Evolutionary conservation across 2,113 vertebrate genomes (phyloP).

Genomic region (Apaloderma vittatum): DNA sequence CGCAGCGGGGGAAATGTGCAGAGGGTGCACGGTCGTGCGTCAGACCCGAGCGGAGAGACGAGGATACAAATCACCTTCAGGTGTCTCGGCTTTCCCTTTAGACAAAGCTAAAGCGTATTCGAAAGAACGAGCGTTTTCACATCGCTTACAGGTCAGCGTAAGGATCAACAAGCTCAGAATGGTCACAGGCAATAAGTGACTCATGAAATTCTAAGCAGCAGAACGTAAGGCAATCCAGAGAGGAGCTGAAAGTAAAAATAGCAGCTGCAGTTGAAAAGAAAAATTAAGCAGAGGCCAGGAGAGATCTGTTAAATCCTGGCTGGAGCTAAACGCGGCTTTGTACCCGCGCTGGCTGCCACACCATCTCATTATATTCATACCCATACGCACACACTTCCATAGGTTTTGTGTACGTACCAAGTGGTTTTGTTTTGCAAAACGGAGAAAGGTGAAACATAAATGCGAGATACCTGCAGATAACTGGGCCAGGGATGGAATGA

Average conservation of each 20-base stretch:
- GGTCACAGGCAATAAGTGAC: conserved; percentile 2
- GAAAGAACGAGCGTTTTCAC: background rate
- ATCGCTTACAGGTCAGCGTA: background rate
- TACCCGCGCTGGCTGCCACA: background rate
- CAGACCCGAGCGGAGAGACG: background rate
- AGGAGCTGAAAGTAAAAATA: background rate
- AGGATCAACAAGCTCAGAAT: background rate
- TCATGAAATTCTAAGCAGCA: conserved; percentile 19
- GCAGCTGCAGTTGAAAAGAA: background rate
- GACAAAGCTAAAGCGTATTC: background rate
- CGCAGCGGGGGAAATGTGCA: background rate
- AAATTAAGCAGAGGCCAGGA: background rate
- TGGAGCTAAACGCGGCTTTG: background rate
- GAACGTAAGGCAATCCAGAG: background rate
- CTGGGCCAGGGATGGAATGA: background rate
- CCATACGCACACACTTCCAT: background rate
- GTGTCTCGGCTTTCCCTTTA: background rate
- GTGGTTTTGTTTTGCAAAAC: background rate
- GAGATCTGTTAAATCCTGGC: background rate
- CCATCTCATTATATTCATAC: fast-evolving
- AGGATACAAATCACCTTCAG: background rate
- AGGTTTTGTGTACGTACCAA: background rate
- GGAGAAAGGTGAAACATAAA: background rate
- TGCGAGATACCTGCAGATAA: background rate
- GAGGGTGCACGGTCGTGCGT: background rate